A percentile compares a stretch with the other conserved stretches of the same genome.
Evolutionary conservation across 1,140 invertebrate genomes (phyloP).

Genomic region (Drosophila ambigua): DNA sequence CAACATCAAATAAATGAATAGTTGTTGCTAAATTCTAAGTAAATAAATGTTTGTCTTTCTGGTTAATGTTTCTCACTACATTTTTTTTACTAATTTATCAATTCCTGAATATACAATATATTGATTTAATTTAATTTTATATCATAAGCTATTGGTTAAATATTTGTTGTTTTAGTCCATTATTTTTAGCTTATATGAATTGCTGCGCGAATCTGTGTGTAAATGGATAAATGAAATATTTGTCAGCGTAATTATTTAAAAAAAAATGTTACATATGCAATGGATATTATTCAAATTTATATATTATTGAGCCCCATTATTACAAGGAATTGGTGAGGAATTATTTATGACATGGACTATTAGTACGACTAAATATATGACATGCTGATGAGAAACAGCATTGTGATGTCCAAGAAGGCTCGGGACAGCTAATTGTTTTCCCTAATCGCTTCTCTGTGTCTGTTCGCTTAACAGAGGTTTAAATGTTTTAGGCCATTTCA

Average conservation of each 20-base stretch:
- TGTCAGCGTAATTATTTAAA: neutral
- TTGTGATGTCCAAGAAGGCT: neutral
- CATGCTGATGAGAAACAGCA: neutral
- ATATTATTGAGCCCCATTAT: too few species aligned
- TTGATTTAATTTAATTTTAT: conserved; percentile 36
- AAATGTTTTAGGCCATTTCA: too few species aligned
- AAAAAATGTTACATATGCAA: too few species aligned
- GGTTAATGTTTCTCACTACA: conserved; percentile 24
- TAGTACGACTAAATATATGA: too few species aligned
- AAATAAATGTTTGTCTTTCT: conserved; percentile 20
- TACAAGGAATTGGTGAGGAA: too few species aligned
- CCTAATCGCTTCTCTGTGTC: neutral
- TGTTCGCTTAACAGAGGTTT: too few species aligned
- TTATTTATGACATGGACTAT: too few species aligned
- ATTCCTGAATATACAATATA: conserved; percentile 63
- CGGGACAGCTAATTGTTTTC: too few species aligned
- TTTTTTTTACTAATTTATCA: conserved; percentile 62
- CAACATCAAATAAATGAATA: conserved; percentile 40
- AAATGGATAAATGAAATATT: neutral
- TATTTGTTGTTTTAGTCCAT: conserved; percentile 3
- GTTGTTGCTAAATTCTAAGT: conserved; percentile 31
- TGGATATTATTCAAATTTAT: too few species aligned
- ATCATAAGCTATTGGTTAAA: conserved; percentile 22
- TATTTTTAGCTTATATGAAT: conserved; percentile 16
- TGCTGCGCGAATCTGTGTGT: conserved; percentile 28